These are phyloP conservation scores for Eutolmus rufibarbis DNA, from an alignment of 2,888 invertebrate genomes.

Conservation along the genomic window DNA sequence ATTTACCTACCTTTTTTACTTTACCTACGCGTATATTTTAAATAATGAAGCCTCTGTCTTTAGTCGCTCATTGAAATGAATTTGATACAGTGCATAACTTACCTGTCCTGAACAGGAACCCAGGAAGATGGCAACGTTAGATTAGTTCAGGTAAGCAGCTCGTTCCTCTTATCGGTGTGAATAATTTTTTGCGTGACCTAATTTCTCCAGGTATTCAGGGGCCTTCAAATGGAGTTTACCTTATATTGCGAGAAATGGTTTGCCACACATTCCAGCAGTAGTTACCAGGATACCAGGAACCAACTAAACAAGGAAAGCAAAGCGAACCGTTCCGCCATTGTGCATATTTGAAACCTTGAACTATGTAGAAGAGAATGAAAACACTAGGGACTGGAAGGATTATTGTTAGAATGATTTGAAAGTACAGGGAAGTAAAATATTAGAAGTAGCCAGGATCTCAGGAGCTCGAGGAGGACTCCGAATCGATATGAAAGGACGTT, in stretches of 20 bases:
- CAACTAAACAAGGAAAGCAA: background rate
- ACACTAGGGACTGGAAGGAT: background rate
- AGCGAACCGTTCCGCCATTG: background rate
- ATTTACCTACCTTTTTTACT: background rate
- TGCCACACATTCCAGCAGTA: background rate
- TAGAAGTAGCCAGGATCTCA: slow-evolving; percentile 15
- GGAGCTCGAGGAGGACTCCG: background rate
- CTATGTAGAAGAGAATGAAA: background rate
- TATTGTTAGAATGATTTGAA: background rate
- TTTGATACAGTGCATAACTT: background rate
- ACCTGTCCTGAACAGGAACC: background rate
- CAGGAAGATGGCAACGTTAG: background rate
- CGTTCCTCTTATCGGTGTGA: background rate
- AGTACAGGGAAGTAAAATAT: background rate
- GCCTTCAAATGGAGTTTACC: background rate
- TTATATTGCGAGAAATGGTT: background rate
- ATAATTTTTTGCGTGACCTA: background rate
- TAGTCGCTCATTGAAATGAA: background rate
- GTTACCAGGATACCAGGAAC: background rate
- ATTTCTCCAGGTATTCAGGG: background rate
- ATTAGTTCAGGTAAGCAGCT: background rate
- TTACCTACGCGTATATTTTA: background rate
- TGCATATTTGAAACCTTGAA: background rate
- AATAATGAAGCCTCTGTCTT: background rate
- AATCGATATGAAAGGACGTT: background rate